Evolutionary conservation across 2,797 vertebrate species (phyloP).

Genomic region (Chaetophractus vellerosus): DNA sequence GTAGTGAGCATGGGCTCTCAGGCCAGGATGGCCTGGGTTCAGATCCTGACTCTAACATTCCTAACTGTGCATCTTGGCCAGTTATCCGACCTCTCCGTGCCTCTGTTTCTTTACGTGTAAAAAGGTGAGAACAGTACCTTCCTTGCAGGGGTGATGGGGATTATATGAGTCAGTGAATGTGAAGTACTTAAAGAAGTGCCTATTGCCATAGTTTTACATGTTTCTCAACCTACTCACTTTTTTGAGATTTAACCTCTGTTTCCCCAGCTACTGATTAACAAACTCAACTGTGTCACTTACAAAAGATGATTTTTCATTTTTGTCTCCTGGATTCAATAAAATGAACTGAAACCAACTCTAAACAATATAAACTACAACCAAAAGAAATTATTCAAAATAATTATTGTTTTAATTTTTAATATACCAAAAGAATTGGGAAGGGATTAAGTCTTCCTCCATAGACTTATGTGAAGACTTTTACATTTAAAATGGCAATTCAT

Average conservation of each 20-base stretch:
- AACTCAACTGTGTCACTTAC: slow-evolving; percentile 4
- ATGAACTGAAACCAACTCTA: slow-evolving; percentile 2
- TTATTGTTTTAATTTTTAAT: not conserved
- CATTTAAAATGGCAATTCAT: slow-evolving; percentile 33
- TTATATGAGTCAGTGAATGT: too few species aligned
- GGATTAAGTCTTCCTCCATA: slow-evolving; percentile 34
- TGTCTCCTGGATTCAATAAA: not conserved
- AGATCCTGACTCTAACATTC: too few species aligned
- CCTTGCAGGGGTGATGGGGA: too few species aligned
- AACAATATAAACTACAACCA: not conserved
- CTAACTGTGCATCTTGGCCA: too few species aligned
- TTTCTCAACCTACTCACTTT: not conserved
- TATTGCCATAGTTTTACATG: not conserved
- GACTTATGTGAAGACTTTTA: slow-evolving; percentile 1
- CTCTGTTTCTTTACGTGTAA: too few species aligned
- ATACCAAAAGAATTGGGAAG: not conserved
- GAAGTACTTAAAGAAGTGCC: too few species aligned
- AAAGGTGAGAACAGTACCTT: too few species aligned
- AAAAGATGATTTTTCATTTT: not conserved
- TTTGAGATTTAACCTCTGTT: not conserved
- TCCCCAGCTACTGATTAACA: not conserved
- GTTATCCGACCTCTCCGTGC: too few species aligned
- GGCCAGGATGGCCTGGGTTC: too few species aligned
- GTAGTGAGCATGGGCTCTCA: too few species aligned
- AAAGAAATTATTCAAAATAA: not conserved